These are phyloP conservation scores for Drosophila cardini DNA, from an alignment of 1,140 invertebrate species.

Conservation along the genomic window DNA sequence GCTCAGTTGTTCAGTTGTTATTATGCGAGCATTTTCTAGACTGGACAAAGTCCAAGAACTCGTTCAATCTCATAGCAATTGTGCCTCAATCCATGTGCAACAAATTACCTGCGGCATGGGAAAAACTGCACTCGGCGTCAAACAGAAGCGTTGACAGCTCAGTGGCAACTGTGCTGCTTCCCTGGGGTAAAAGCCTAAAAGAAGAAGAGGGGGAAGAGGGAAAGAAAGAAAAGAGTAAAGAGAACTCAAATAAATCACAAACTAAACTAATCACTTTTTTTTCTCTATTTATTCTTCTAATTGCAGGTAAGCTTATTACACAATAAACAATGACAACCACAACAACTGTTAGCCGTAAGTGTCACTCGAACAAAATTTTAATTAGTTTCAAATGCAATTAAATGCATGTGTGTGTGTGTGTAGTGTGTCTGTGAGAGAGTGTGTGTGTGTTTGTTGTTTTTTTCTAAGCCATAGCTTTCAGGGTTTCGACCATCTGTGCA, in stretches of 20 bases:
- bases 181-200: not conserved
- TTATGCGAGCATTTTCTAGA: slow-evolving; percentile 25
- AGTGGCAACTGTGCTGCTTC: slow-evolving; percentile 16
- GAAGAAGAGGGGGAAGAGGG: not conserved
- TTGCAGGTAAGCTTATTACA: slow-evolving; percentile 81
- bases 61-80: slow-evolving; percentile 54
- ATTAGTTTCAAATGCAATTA: slow-evolving; percentile 77
- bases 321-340: slow-evolving; percentile 33
- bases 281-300: slow-evolving; percentile 70
- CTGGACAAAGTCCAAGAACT: slow-evolving; percentile 46
- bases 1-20: not conserved
- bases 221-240: not conserved
- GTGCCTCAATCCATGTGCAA: slow-evolving; percentile 66
- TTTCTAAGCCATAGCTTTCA: slow-evolving; percentile 9
- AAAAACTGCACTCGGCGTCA: slow-evolving; percentile 43
- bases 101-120: slow-evolving; percentile 79
- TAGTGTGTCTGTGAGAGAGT: too few species aligned
- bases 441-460: too few species aligned
- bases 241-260: slow-evolving; percentile 10
- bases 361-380: slow-evolving; percentile 75
- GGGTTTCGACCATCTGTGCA: slow-evolving; percentile 23
- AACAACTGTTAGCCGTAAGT: slow-evolving; percentile 65
- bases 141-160: slow-evolving; percentile 50
- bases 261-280: slow-evolving; percentile 52
- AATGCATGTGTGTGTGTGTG: slow-evolving; percentile 50